Evolutionary conservation across 2,888 invertebrate species (phyloP), one percentile per base, ranked within the genome.

Genomic region (Idaea aversata): DNA sequence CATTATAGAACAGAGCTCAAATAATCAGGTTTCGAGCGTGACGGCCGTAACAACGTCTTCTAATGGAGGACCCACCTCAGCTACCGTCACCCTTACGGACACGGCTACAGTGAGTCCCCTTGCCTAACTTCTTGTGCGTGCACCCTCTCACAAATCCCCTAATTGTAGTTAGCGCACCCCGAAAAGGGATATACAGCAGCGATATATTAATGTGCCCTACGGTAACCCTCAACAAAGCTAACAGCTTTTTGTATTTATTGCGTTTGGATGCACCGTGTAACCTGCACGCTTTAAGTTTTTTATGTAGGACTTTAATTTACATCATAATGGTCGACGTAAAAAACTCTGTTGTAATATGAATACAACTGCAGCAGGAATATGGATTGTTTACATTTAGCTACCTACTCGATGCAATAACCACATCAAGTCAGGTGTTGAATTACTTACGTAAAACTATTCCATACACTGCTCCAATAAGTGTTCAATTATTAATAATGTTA

Each of bases 1-100:
- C 83, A 95, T 97, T 79, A 95, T 97, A 82, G 97, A 97, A 82
- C 95, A 95, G 73, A 92, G 77, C 82, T 78, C 93, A 13, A 93
- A 94, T 80, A 93, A 93, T 84, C 93, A 93, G 85, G 91, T 93
- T 82, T 73, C 86, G 47, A 76, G 74, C 67, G 72, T 80, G 57
- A 71, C 79, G 62, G 63, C 77, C 59, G 68, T 82, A 74, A 88
- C 77, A 84, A 81, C 81, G 70, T 81, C 84, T 75, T 75, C 87
- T 70, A 91, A 88, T 76, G 88, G 88, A 72, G 88, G 88, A 68
- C 87, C 89, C 74, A 90, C 92, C 82, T 86, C 90, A 66, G 90
- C 90, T 74, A 92, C 93, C 71, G 93, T 89, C 83, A 92, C 93
- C 92, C 91, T 91, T 77, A 92, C 92, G 78, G 93, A 93, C 74